Evolutionary conservation across 2,797 vertebrate species (phyloP).

Genomic region (Petrocephalus schoutedeni): DNA sequence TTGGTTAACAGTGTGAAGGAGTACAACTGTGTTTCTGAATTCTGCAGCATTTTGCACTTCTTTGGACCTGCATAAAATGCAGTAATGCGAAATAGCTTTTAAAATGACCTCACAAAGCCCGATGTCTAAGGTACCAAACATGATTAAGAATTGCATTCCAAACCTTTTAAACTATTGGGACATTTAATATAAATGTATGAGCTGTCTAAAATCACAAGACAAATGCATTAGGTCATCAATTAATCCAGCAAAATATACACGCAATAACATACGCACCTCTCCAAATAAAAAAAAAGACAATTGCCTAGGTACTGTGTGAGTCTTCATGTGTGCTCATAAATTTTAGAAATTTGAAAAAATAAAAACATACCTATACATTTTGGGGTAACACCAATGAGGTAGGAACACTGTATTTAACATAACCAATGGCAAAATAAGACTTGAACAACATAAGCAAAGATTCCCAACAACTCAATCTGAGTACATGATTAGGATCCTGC

Average conservation of each 20-base stretch:
- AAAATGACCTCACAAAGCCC: not conserved
- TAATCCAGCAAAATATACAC: not conserved
- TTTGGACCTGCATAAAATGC: not conserved
- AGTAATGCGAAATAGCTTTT: not conserved
- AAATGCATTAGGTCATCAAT: not conserved
- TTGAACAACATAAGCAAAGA: not conserved
- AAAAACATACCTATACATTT: not conserved
- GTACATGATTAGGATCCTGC: not conserved
- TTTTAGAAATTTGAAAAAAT: not conserved
- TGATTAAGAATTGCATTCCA: slow-evolving; percentile 9
- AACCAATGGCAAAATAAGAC: not conserved
- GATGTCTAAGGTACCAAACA: not conserved
- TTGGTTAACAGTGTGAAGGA: not conserved
- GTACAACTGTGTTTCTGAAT: not conserved
- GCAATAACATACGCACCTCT: not conserved
- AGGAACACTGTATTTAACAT: not conserved
- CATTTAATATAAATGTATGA: not conserved
- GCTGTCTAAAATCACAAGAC: not conserved
- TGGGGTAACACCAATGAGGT: not conserved
- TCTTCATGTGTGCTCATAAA: not conserved
- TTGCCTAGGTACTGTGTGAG: not conserved
- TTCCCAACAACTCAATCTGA: not conserved
- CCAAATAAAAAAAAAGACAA: not conserved
- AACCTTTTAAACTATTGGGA: not conserved
- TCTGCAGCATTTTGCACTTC: not conserved